Percentiles rank a stretch among this genome's conserved stretches.
phyloP scores from a whole-genome alignment of 2,888 invertebrate genomes.

The Leucophora obtusa region DNA sequence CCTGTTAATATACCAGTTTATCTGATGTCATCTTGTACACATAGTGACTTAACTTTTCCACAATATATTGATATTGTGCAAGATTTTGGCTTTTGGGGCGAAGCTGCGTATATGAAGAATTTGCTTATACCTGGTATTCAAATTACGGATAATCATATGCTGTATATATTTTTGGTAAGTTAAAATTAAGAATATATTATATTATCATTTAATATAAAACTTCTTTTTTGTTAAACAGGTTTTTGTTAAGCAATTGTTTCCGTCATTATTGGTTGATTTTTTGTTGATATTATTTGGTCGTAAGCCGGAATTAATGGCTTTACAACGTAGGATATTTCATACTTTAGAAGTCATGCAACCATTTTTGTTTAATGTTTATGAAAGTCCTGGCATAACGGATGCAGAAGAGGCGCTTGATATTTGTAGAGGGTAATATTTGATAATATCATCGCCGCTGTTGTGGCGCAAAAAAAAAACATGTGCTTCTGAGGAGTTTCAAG shows the following conservation, averaged over 20 bases:
- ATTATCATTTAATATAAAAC: too few species aligned
- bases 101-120: slow-evolving; percentile 66
- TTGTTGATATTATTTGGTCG: slow-evolving; percentile 66
- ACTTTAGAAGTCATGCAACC: slow-evolving; percentile 70
- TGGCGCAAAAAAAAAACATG: too few species aligned
- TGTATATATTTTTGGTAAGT: slow-evolving; percentile 65
- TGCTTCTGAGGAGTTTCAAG: too few species aligned
- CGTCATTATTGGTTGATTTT: slow-evolving; percentile 68
- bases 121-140: slow-evolving; percentile 67
- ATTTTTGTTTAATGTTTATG: slow-evolving; percentile 70
- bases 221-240: slow-evolving; percentile 55
- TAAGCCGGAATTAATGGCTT: slow-evolving; percentile 68
- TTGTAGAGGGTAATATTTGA: slow-evolving; percentile 64
- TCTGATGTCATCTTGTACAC: slow-evolving; percentile 67
- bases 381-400: slow-evolving; percentile 68
- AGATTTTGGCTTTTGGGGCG: slow-evolving; percentile 60
- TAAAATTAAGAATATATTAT: too few species aligned
- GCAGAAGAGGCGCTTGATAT: slow-evolving; percentile 37
- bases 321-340: slow-evolving; percentile 66
- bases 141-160: slow-evolving; percentile 66
- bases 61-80: slow-evolving; percentile 67
- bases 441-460: too few species aligned
- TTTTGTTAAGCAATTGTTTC: slow-evolving; percentile 70
- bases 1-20: slow-evolving; percentile 65
- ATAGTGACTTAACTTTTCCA: slow-evolving; percentile 65